Evolutionary conservation across 2,797 vertebrate genomes (phyloP).

Genomic region (Halcyon chelicuti): DNA sequence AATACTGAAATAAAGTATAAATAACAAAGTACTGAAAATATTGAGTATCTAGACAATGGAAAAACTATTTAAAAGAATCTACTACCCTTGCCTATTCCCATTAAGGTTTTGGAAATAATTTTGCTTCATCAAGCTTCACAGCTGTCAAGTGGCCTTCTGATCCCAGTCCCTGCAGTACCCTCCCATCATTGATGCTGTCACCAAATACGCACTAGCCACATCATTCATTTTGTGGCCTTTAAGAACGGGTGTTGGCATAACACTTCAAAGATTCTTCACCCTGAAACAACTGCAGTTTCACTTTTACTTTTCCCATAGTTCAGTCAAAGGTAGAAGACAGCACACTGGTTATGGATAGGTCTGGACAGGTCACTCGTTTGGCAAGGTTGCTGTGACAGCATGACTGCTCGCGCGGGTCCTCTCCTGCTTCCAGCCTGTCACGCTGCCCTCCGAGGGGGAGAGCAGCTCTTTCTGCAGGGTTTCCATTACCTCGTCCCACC

Average conservation of each 20-base stretch:
- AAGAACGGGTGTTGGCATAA: neutral
- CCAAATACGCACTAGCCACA: rapidly evolving
- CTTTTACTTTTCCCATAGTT: neutral
- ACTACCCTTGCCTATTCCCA: neutral
- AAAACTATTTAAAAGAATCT: neutral
- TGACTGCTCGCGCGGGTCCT: rapidly evolving
- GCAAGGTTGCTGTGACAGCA: rapidly evolving
- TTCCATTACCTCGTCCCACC: neutral
- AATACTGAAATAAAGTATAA: neutral
- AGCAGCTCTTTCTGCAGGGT: neutral
- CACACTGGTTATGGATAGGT: neutral
- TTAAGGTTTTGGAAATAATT: neutral
- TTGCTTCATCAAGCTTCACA: neutral
- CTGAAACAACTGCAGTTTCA: neutral
- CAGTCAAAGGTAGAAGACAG: neutral
- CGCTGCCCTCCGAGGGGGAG: rapidly evolving
- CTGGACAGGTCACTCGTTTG: neutral
- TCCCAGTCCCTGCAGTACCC: neutral
- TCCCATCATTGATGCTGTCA: neutral
- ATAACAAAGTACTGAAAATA: neutral
- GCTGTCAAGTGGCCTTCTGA: neutral
- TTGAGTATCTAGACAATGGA: neutral
- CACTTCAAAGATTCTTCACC: neutral
- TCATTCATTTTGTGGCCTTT: neutral
- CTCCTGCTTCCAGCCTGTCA: neutral